Evolutionary conservation across 1,140 invertebrate genomes (phyloP).

Genomic region (Neodiprion pinetum): DNA sequence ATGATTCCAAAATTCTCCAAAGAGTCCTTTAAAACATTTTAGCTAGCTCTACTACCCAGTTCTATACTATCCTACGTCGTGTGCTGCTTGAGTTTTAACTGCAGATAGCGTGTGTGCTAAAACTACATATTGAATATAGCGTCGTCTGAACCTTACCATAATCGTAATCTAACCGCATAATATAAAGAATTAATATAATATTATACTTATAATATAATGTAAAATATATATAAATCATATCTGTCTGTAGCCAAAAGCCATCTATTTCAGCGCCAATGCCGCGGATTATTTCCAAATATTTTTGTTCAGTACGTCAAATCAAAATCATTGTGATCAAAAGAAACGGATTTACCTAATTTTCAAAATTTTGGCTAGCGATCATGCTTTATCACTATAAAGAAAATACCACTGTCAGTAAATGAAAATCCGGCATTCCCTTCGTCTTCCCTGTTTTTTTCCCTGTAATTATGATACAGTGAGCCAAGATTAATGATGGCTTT

Average conservation of each 20-base stretch:
- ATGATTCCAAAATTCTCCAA: slow-evolving; percentile 51
- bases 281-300: too few species aligned
- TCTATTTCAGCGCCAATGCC: too few species aligned
- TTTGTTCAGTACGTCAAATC: too few species aligned
- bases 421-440: background rate
- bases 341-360: too few species aligned
- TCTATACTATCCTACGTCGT: slow-evolving; percentile 35
- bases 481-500: slow-evolving; percentile 23
- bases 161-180: slow-evolving; percentile 40
- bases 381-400: too few species aligned
- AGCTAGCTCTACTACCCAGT: slow-evolving; percentile 34
- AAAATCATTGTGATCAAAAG: too few species aligned
- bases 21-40: slow-evolving; percentile 30
- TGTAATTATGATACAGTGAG: background rate
- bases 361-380: too few species aligned
- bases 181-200: slow-evolving; percentile 42
- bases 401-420: too few species aligned
- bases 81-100: slow-evolving; percentile 54
- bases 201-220: slow-evolving; percentile 33
- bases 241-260: background rate
- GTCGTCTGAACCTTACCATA: slow-evolving; percentile 31
- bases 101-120: slow-evolving; percentile 45
- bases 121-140: slow-evolving; percentile 24
- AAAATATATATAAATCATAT: slow-evolving; percentile 31
- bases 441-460: background rate